These are phyloP conservation scores for Idaea dimidiata DNA, from an alignment of 2,888 invertebrate genomes.

Conservation along the genomic window DNA sequence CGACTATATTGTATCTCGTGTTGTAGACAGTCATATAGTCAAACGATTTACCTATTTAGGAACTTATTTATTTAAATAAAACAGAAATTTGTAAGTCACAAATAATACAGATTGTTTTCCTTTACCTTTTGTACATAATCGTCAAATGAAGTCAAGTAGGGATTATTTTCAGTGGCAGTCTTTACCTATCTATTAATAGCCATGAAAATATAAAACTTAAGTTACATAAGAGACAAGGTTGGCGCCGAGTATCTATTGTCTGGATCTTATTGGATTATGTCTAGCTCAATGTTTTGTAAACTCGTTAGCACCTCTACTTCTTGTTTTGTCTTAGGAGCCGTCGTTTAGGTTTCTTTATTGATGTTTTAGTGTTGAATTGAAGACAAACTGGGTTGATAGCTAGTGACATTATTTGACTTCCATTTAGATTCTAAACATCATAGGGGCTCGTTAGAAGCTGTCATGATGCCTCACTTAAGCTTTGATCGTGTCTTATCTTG, in stretches of 20 bases:
- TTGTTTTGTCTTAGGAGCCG: constrained; percentile 53
- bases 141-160: background rate
- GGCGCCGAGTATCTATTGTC: constrained; percentile 63
- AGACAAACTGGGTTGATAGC: background rate
- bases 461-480: background rate
- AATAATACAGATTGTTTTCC: background rate
- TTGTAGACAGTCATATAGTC: background rate
- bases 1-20: background rate
- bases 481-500: too few relatives aligned
- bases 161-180: constrained; percentile 2
- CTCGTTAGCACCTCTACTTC: constrained; percentile 38
- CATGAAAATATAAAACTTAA: constrained; percentile 8
- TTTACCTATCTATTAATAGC: constrained; percentile 15
- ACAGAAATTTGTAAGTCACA: background rate
- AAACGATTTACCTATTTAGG: background rate
- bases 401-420: background rate
- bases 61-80: background rate
- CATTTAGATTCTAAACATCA: background rate
- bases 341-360: constrained; percentile 19
- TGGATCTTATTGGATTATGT: constrained; percentile 49
- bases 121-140: background rate
- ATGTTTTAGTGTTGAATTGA: constrained; percentile 16
- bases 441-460: background rate
- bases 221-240: constrained; percentile 31
- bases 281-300: constrained; percentile 64